These are phyloP conservation scores for Phalacrocorax carbo DNA, from an alignment of 2,113 vertebrate genomes.

Conservation along the genomic window DNA sequence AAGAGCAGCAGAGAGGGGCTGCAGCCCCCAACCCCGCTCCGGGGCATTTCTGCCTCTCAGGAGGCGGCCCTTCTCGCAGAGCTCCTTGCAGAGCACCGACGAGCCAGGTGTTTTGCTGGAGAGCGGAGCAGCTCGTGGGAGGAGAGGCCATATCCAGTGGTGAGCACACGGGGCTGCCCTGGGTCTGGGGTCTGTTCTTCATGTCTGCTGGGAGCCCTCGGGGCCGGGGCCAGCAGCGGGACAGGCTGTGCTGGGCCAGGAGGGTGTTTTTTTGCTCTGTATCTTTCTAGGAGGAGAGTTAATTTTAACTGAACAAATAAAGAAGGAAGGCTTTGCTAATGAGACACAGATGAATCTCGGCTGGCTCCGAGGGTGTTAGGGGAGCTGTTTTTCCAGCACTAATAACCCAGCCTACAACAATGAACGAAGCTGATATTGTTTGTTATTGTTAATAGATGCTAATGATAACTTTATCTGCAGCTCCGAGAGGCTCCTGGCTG, in stretches of 20 bases:
- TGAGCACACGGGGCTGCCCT: accelerated
- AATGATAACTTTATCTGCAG: background rate
- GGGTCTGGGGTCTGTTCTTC: background rate
- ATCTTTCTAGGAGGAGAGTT: background rate
- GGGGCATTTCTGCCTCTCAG: background rate
- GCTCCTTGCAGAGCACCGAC: accelerated
- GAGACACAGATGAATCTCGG: slow-evolving; percentile 34
- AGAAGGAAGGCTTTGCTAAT: background rate
- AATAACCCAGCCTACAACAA: slow-evolving; percentile 2
- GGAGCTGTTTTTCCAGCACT: slow-evolving; percentile 34
- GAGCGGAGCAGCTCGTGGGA: accelerated
- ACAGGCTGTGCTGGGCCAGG: accelerated
- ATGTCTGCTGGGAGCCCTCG: accelerated
- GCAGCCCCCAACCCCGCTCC: background rate
- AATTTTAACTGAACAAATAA: background rate
- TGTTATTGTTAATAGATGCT: background rate
- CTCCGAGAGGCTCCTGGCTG: background rate
- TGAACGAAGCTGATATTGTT: background rate
- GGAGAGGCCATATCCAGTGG: accelerated
- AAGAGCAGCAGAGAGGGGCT: background rate
- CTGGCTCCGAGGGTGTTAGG: background rate
- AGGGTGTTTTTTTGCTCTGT: background rate
- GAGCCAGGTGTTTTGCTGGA: accelerated
- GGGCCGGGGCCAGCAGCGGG: background rate
- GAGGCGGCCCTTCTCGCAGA: background rate